phyloP scores from a whole-genome alignment of 92 coral and sea anemone genomes.

The Siderastrea siderea region DNA sequence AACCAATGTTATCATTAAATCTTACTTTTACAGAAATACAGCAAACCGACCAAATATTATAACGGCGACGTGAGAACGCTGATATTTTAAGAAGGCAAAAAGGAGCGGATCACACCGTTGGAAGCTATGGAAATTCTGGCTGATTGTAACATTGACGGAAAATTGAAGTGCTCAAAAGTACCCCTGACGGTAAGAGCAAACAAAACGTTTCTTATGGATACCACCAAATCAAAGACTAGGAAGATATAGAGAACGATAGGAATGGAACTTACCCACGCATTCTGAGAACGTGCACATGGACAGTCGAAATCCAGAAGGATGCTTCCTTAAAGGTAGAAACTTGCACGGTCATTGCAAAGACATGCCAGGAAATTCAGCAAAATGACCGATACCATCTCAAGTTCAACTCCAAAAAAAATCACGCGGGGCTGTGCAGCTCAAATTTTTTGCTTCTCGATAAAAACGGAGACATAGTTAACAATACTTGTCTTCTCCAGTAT shows the following conservation, averaged over 20 bases:
- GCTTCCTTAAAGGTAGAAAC: conserved; percentile 1
- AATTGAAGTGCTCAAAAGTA: conserved; percentile 19
- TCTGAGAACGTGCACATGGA: conserved; percentile 58
- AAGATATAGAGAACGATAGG: conserved; percentile 62
- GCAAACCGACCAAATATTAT: not conserved
- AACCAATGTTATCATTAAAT: not conserved
- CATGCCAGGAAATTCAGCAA: conserved; percentile 11
- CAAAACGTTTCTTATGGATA: conserved; percentile 51
- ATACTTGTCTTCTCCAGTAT: conserved; percentile 44
- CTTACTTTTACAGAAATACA: conserved; percentile 1
- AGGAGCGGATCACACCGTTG: not conserved
- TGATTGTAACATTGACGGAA: not conserved
- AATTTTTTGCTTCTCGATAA: conserved; percentile 43
- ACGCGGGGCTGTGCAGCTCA: conserved; percentile 51
- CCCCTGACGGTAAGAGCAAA: conserved; percentile 53
- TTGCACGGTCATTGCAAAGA: conserved; percentile 22
- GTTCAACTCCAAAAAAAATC: conserved; percentile 49
- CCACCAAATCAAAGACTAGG: conserved; percentile 48
- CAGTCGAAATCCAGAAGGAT: conserved; percentile 33
- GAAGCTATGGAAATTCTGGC: conserved; percentile 3
- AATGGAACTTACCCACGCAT: conserved; percentile 49
- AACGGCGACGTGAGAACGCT: not conserved
- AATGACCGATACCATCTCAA: conserved; percentile 41
- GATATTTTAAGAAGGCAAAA: not conserved
- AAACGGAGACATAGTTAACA: conserved; percentile 36